Evolutionary conservation across 2,888 invertebrate genomes (phyloP).

Genomic region (Hypercompe scribonia): DNA sequence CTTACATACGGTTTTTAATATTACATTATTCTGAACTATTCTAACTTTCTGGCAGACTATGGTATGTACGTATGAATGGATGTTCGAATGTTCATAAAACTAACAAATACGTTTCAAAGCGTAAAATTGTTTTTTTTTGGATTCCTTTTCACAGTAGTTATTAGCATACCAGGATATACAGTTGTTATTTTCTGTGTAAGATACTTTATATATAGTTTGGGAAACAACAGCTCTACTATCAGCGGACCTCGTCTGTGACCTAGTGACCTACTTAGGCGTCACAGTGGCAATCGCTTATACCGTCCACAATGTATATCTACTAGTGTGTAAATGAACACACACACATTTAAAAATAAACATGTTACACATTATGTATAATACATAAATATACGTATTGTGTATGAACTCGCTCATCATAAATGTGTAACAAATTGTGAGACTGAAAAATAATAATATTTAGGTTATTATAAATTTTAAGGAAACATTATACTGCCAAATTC

Average conservation of each 20-base stretch:
- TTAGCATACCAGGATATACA: constrained; percentile 3
- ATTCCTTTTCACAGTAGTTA: not conserved
- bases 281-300: constrained; percentile 73
- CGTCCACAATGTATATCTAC: constrained; percentile 62
- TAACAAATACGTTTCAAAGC: not conserved
- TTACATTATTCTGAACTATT: not conserved
- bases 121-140: not conserved
- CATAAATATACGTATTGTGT: constrained; percentile 18
- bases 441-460: constrained; percentile 9
- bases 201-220: constrained; percentile 67
- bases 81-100: not conserved
- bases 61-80: not conserved
- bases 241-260: constrained; percentile 88
- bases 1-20: constrained; percentile 20
- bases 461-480: not conserved
- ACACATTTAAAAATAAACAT: constrained; percentile 28
- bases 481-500: too few relatives aligned
- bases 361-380: constrained; percentile 25
- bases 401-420: constrained; percentile 35
- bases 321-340: constrained; percentile 43
- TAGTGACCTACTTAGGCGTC: constrained; percentile 88
- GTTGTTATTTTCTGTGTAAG: constrained; percentile 46
- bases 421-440: constrained; percentile 20
- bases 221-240: constrained; percentile 74
- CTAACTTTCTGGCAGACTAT: not conserved